Conservation (phyloP, 2,797 vertebrate genomes). For the Lindbergichthys nudifrons region DNA sequence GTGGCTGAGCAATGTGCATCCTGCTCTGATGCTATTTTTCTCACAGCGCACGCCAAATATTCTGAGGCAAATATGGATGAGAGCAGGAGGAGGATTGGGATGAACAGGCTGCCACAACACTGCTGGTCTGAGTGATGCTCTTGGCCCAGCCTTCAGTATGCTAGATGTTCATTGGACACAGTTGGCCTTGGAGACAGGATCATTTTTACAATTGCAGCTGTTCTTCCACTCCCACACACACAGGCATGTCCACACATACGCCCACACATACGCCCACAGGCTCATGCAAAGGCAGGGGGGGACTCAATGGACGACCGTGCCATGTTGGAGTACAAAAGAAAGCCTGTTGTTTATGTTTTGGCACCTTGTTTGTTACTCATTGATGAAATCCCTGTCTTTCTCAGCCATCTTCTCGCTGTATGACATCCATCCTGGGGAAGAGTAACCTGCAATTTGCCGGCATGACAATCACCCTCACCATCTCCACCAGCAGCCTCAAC, state of each 20-base stretch:
- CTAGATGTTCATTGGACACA: constrained; percentile 62
- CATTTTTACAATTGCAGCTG: constrained; percentile 81
- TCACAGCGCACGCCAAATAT: constrained; percentile 49
- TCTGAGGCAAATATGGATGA: constrained; percentile 51
- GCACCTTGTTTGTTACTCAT: constrained; percentile 17
- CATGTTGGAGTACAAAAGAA: constrained; percentile 15
- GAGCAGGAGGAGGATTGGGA: constrained; percentile 47
- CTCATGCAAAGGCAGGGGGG: constrained; percentile 28
- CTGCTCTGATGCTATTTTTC: constrained; percentile 40
- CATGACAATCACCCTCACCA: constrained; percentile 96
- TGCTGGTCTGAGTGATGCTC: constrained; percentile 47
- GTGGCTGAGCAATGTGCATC: constrained; percentile 42
- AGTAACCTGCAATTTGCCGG: constrained; percentile 98
- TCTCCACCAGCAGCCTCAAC: constrained; percentile 98
- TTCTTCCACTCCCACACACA: constrained; percentile 68
- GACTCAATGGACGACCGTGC: constrained; percentile 8
- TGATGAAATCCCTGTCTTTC: constrained; percentile 19
- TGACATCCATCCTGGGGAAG: constrained; percentile 95
- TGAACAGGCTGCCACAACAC: constrained; percentile 42
- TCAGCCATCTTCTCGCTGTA: constrained; percentile 91
- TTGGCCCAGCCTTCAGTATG: constrained; percentile 48
- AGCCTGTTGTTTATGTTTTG: constrained; percentile 11
- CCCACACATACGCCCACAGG: constrained; percentile 56
- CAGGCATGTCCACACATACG: constrained; percentile 65
- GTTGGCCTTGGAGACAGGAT: constrained; percentile 74